A percentile compares a stretch with the other conserved stretches of the same genome.
phyloP scores from a whole-genome alignment of 2,888 invertebrate genomes.

The Agrochola litura region DNA sequence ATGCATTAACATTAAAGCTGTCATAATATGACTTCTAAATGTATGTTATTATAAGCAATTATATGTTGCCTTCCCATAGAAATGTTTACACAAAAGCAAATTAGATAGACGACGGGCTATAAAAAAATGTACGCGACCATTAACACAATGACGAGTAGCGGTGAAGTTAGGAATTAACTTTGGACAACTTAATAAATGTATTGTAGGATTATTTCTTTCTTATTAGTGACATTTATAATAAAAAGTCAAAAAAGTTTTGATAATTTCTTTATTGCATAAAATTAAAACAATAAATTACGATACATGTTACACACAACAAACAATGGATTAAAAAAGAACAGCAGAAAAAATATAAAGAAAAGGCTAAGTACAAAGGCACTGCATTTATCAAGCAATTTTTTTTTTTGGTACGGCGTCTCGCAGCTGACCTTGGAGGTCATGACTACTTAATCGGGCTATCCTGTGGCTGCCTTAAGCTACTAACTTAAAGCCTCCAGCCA shows the following conservation, averaged over 20 bases:
- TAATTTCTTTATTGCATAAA: not conserved
- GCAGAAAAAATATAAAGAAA: not conserved
- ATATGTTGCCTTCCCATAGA: not conserved
- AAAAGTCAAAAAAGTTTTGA: not conserved
- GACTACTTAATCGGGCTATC: no score
- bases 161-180: conserved; percentile 21
- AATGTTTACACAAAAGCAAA: conserved; percentile 25
- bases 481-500: no score
- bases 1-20: not conserved
- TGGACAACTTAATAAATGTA: not conserved
- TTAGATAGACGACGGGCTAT: conserved; percentile 12
- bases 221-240: not conserved
- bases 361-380: not conserved
- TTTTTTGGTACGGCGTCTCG: no score
- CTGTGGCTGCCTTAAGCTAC: no score
- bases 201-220: not conserved
- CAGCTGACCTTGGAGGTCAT: no score
- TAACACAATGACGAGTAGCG: conserved; percentile 26
- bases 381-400: not conserved
- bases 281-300: not conserved
- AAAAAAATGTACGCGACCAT: conserved; percentile 3
- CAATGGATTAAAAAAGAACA: not conserved
- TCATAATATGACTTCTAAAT: not conserved
- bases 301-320: not conserved
- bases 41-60: not conserved